Conservation (phyloP, 2,797 vertebrate species). For the Rhinophrynus dorsalis region DNA sequence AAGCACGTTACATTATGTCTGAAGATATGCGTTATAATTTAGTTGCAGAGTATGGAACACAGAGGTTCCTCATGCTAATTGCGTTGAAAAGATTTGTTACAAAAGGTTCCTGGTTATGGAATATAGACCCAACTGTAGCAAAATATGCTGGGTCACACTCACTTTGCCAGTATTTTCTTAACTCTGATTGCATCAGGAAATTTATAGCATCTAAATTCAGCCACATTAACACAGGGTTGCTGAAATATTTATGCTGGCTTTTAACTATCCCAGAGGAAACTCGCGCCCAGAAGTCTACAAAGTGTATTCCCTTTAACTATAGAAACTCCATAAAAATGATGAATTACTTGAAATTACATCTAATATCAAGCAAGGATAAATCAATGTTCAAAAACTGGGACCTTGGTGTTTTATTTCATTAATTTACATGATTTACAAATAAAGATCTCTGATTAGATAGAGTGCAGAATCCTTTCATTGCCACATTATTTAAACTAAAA, state of each 20-base stretch:
- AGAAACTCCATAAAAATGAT: slow-evolving; percentile 64
- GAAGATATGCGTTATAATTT: not conserved
- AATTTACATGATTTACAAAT: slow-evolving; percentile 10
- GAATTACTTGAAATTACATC: slow-evolving; percentile 59
- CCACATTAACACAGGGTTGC: slow-evolving; percentile 60
- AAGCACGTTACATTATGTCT: too few relatives aligned
- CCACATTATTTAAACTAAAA: too few relatives aligned
- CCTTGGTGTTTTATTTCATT: slow-evolving; percentile 8
- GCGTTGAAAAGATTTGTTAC: slow-evolving; percentile 14
- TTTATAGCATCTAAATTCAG: slow-evolving; percentile 63
- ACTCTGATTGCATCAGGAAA: slow-evolving; percentile 40
- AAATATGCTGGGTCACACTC: slow-evolving; percentile 6
- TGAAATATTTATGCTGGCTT: slow-evolving; percentile 69
- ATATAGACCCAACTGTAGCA: slow-evolving; percentile 20
- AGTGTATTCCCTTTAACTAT: slow-evolving; percentile 57
- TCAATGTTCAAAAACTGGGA: slow-evolving; percentile 47
- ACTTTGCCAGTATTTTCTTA: slow-evolving; percentile 23
- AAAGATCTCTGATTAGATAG: not conserved
- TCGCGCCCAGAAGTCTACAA: slow-evolving; percentile 58
- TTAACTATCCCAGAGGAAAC: slow-evolving; percentile 67
- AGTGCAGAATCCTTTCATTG: not conserved
- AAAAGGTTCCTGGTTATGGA: not conserved
- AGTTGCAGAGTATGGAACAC: too few relatives aligned
- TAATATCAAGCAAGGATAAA: slow-evolving; percentile 61
- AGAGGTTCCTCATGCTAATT: slow-evolving; percentile 1